Conservation (phyloP, 1,140 invertebrate species). For the Scylla paramamosain region DNA sequence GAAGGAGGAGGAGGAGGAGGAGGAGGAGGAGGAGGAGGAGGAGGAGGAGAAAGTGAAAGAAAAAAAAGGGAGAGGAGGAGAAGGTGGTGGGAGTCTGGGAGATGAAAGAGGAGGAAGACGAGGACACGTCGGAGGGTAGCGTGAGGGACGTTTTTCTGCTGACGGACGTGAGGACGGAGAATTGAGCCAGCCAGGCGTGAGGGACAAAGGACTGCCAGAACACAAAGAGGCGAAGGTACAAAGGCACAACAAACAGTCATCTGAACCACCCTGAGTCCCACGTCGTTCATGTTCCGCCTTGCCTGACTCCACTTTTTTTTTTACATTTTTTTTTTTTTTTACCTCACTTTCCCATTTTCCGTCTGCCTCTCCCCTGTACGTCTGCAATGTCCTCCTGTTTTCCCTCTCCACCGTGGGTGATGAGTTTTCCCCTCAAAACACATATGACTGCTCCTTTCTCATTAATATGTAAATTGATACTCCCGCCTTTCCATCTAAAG, state of each 20-base stretch:
- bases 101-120: not conserved
- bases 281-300: not conserved
- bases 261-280: not conserved
- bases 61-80: not conserved
- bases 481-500: not conserved
- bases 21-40: not conserved
- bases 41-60: not conserved
- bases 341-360: not conserved
- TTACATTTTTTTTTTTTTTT: not conserved
- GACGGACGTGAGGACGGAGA: slow-evolving; percentile 5
- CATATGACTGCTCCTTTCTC: not conserved
- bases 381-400: not conserved
- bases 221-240: not conserved
- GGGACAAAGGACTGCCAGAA: not conserved
- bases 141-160: slow-evolving; percentile 1
- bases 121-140: not conserved
- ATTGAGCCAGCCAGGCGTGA: not conserved
- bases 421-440: not conserved
- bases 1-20: not conserved
- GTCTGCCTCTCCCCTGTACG: not conserved
- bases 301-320: not conserved
- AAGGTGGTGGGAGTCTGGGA: not conserved
- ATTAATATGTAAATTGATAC: slow-evolving; percentile 6
- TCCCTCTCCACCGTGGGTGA: not conserved
- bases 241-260: slow-evolving; percentile 18